Evolutionary conservation across 1,140 invertebrate genomes (phyloP), one percentile per base, ranked within the genome.

Genomic region (Melipona quadrifasciata): DNA sequence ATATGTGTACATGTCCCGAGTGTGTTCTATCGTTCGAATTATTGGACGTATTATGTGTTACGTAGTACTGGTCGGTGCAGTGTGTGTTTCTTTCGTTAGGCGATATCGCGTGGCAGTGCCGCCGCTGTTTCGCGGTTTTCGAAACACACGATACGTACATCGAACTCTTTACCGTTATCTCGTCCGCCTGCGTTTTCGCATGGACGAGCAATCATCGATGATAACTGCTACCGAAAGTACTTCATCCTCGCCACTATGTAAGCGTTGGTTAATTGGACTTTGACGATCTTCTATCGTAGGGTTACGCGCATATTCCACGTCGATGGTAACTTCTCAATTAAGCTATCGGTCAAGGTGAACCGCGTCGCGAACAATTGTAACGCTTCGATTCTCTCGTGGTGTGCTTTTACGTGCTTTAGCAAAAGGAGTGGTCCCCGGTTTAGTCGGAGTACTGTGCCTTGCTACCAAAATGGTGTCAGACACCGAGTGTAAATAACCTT

Each of bases 401-500:
- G 73, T 4, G 65, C 8, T n/a, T 87, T 81, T 34, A 65, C 73
- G 68, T 11, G 67, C n/a, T 76, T 82, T 67, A 68, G 61, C 47
- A 31, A 76, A 70, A 86, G 82, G 81, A 89, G 77, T 31, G 34
- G 39, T 47, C 0, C 0, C 73, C n/a, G 31, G 77, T 64, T 85
- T 89, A 85, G 88, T 81, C 77, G 53, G 77, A 72, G 34, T 82
- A 68, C 75, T 51, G 58, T 68, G 64, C 51, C 65, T 77, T 75
- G 88, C 79, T 80, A 90, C 80, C 79, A 88, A 86, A 90, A 90
- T 81, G 89, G 87, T 90, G 89, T 90, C 89, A 90, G 89, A 83
- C 84, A 82, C 81, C n/a, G 85, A 71, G 76, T 90, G 87, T 87
- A 90, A 90, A 90, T 90, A 90, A 90, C 89, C 89, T 89, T 90